phyloP scores from a whole-genome alignment of 2,888 invertebrate species.

The Notodonta dromedarius region DNA sequence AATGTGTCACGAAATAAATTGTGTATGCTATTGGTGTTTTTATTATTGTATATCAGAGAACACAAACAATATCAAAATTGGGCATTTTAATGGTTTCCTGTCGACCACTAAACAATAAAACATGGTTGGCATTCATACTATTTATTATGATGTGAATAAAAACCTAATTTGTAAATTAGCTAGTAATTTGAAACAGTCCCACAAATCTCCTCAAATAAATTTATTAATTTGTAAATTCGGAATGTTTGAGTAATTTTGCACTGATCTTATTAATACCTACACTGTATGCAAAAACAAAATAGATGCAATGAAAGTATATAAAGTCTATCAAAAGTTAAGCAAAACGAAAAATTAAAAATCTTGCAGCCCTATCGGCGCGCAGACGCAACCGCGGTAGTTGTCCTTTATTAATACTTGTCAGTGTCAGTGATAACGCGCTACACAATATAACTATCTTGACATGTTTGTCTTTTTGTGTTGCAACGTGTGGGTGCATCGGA shows the following conservation, averaged over 20 bases:
- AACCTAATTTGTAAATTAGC: no score
- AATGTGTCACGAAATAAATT: neutral
- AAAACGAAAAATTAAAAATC: neutral
- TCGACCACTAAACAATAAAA: neutral
- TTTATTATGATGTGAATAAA: no score
- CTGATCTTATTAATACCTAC: no score
- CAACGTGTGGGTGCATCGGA: conserved; percentile 31
- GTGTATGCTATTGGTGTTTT: neutral
- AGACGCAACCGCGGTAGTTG: conserved; percentile 65
- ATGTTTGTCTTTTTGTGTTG: conserved; percentile 62
- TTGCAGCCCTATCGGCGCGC: conserved; percentile 24
- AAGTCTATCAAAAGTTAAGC: no score
- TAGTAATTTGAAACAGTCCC: no score
- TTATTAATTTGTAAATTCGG: no score
- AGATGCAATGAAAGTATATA: no score
- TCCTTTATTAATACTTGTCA: conserved; percentile 81
- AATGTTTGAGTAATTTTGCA: no score
- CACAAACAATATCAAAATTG: neutral
- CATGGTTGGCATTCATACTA: no score
- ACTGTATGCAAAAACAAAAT: no score
- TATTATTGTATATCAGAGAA: neutral
- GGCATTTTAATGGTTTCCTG: neutral
- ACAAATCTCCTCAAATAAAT: no score
- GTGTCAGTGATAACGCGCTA: conserved; percentile 71
- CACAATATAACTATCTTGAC: conserved; percentile 67